A percentile compares a stretch with the other conserved stretches of the same genome.
Evolutionary conservation across 1,140 invertebrate species (phyloP).

Genomic region (Bilobella aurantiaca): DNA sequence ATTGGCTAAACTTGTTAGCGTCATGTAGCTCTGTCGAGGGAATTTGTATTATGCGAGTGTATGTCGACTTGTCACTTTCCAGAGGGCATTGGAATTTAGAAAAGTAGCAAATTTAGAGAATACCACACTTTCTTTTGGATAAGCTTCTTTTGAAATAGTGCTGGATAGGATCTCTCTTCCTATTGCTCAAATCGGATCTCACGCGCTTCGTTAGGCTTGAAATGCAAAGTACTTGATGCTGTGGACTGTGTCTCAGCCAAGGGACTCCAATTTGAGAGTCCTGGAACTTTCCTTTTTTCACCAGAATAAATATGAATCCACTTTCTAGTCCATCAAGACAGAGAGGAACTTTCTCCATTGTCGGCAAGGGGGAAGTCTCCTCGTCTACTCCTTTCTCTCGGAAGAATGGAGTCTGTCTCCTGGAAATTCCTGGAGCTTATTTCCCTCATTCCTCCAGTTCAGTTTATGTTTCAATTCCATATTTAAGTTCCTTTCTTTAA

Average conservation of each 20-base stretch:
- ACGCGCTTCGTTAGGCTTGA: background rate
- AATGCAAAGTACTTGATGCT: background rate
- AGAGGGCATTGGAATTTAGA: too few relatives aligned
- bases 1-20: too few relatives aligned
- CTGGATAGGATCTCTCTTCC: background rate
- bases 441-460: background rate
- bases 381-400: background rate
- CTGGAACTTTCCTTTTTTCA: background rate
- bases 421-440: background rate
- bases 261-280: background rate
- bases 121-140: background rate
- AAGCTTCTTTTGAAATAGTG: too few relatives aligned
- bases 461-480: conserved; percentile 3
- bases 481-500: conserved; percentile 5
- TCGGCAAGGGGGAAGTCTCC: background rate
- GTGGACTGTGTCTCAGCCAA: background rate
- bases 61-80: too few relatives aligned
- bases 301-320: conserved; percentile 3
- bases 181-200: background rate
- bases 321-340: background rate
- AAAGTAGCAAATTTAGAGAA: background rate
- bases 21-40: too few relatives aligned
- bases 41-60: too few relatives aligned
- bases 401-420: background rate
- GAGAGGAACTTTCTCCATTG: conserved; percentile 2